phyloP scores from a whole-genome alignment of 2,888 invertebrate genomes.

The Theretra japonica region DNA sequence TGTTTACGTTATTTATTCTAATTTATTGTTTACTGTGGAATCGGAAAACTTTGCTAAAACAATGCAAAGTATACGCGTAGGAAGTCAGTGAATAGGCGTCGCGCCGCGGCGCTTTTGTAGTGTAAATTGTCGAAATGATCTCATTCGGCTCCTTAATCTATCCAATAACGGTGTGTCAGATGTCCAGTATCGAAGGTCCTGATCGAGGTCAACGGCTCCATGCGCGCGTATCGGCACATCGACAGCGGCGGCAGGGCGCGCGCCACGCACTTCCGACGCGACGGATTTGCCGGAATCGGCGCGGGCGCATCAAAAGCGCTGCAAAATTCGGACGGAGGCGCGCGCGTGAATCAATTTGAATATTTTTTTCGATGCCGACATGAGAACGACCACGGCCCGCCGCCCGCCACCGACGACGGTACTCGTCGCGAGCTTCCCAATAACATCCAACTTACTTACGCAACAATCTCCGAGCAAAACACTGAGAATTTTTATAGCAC shows the following conservation, averaged over 20 bases:
- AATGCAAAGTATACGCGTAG: neutral
- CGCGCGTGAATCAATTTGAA: constrained; percentile 84
- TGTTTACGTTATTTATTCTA: too few species aligned
- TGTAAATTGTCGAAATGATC: constrained; percentile 38
- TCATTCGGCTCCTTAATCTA: constrained; percentile 64
- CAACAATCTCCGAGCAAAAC: constrained; percentile 54
- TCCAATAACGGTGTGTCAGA: constrained; percentile 68
- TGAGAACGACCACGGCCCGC: constrained; percentile 70
- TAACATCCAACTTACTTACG: constrained; percentile 42
- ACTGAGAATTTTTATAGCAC: constrained; percentile 70
- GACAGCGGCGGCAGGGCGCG: constrained; percentile 68
- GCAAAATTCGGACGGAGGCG: constrained; percentile 82
- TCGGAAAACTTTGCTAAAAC: neutral
- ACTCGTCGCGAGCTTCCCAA: constrained; percentile 49
- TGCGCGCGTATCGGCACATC: constrained; percentile 78
- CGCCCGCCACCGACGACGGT: constrained; percentile 40
- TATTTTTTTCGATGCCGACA: constrained; percentile 79
- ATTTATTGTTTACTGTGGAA: too few species aligned
- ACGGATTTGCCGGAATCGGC: constrained; percentile 85
- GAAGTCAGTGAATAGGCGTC: neutral
- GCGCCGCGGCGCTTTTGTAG: constrained; percentile 2
- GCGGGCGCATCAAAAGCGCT: constrained; percentile 82
- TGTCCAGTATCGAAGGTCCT: constrained; percentile 71
- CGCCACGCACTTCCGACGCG: constrained; percentile 83
- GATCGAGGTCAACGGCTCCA: constrained; percentile 79